A percentile compares a stretch with the other conserved stretches of the same genome.
These are phyloP conservation scores for Gadopsis marmoratus DNA, from an alignment of 2,797 vertebrate genomes.

Conservation along the genomic window DNA sequence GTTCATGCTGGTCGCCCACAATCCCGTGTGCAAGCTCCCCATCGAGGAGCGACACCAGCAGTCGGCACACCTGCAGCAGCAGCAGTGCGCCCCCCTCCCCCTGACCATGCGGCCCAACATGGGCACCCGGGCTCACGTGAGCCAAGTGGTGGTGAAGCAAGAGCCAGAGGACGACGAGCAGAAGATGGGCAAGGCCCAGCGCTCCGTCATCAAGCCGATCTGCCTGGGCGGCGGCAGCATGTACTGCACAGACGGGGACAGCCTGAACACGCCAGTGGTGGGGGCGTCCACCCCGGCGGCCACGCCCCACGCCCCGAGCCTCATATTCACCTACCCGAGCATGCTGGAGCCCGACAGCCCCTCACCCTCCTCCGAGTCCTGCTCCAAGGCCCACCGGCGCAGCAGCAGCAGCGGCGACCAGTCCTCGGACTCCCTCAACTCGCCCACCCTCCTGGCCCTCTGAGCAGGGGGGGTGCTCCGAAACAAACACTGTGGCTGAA, in stretches of 20 bases:
- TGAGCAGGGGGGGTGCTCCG: slow-evolving; percentile 77
- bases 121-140: slow-evolving; percentile 77
- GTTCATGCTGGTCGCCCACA: slow-evolving; percentile 98
- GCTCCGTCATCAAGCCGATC: slow-evolving; percentile 99
- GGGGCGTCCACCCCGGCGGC: slow-evolving; percentile 95
- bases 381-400: slow-evolving; percentile 98
- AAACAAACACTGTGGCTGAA: slow-evolving; percentile 73
- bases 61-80: slow-evolving; percentile 66
- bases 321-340: slow-evolving; percentile 98
- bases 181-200: slow-evolving; percentile 86
- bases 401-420: slow-evolving; percentile 99
- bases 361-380: slow-evolving; percentile 96
- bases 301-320: slow-evolving; percentile 92
- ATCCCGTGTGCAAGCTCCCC: slow-evolving; percentile 96
- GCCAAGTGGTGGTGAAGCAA: slow-evolving; percentile 95
- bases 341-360: slow-evolving; percentile 98
- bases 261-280: slow-evolving; percentile 98
- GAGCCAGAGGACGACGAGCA: slow-evolving; percentile 90
- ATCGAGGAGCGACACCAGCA: slow-evolving; percentile 87
- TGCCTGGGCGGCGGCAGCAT: slow-evolving; percentile 89
- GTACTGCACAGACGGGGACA: slow-evolving; percentile 95
- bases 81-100: slow-evolving; percentile 85
- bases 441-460: slow-evolving; percentile 96
- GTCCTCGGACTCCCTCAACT: slow-evolving; percentile 99
- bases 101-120: slow-evolving; percentile 86